Evolutionary conservation across 2,888 invertebrate species (phyloP).

Genomic region (Sepioteuthis lessoniana): DNA sequence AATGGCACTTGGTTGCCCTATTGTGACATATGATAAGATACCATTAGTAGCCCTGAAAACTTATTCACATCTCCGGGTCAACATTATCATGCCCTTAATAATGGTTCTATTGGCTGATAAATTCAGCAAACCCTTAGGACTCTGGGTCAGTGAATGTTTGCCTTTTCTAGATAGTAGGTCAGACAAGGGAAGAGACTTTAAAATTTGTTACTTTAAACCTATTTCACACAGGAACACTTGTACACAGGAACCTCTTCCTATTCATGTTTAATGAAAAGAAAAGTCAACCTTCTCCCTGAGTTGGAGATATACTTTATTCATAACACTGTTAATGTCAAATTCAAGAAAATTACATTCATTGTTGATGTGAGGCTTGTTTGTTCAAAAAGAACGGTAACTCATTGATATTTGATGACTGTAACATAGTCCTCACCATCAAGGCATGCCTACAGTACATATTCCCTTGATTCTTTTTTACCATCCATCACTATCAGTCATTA

Average conservation of each 20-base stretch:
- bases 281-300: too few species aligned
- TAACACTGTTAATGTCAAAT: too few species aligned
- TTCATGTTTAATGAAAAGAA: too few species aligned
- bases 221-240: neutral
- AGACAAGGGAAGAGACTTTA: neutral
- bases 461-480: too few species aligned
- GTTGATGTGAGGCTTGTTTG: too few species aligned
- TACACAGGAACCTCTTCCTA: neutral
- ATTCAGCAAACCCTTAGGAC: neutral
- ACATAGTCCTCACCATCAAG: too few species aligned
- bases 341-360: too few species aligned
- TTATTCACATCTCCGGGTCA: neutral
- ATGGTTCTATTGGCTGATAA: neutral
- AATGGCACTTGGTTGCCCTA: slow-evolving; percentile 3
- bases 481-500: too few species aligned
- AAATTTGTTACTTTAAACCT: neutral
- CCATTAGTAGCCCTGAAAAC: neutral
- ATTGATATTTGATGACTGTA: too few species aligned
- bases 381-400: too few species aligned
- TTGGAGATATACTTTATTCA: too few species aligned
- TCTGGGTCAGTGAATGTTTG: neutral
- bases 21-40: neutral
- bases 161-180: neutral
- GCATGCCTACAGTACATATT: too few species aligned
- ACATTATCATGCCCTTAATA: neutral